Conservation (phyloP, 2,797 vertebrate species). For the Myotis planiceps region DNA sequence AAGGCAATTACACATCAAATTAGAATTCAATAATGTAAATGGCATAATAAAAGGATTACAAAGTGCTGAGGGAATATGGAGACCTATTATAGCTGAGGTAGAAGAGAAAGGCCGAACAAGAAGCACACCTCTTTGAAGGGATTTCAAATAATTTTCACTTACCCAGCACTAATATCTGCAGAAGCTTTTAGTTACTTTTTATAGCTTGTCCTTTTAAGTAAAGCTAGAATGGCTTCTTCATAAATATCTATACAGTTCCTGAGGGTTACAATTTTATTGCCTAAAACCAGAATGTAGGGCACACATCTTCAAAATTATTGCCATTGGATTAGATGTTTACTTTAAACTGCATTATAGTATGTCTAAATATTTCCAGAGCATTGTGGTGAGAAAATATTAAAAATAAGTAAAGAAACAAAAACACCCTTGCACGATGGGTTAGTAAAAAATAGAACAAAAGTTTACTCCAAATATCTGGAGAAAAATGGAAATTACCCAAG, state of each 20-base stretch:
- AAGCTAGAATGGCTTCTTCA: neutral
- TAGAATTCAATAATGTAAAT: conserved; percentile 32
- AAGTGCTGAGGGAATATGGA: neutral
- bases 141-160: conserved; percentile 6
- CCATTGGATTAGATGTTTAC: neutral
- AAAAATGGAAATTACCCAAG: neutral
- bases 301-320: neutral
- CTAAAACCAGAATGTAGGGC: neutral
- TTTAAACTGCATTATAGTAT: neutral
- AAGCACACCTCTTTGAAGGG: neutral
- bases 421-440: neutral
- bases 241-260: neutral
- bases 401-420: neutral
- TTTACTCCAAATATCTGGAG: neutral
- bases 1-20: neutral
- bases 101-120: neutral
- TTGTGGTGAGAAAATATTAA: neutral
- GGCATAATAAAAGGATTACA: neutral
- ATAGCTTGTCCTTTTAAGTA: conserved; percentile 8
- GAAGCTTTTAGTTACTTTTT: neutral
- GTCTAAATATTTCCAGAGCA: neutral
- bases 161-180: neutral
- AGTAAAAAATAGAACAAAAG: neutral
- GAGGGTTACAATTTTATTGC: neutral
- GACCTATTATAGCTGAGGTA: neutral